Conservation (phyloP, 2,113 vertebrate species). For the Ophiodon elongatus region DNA sequence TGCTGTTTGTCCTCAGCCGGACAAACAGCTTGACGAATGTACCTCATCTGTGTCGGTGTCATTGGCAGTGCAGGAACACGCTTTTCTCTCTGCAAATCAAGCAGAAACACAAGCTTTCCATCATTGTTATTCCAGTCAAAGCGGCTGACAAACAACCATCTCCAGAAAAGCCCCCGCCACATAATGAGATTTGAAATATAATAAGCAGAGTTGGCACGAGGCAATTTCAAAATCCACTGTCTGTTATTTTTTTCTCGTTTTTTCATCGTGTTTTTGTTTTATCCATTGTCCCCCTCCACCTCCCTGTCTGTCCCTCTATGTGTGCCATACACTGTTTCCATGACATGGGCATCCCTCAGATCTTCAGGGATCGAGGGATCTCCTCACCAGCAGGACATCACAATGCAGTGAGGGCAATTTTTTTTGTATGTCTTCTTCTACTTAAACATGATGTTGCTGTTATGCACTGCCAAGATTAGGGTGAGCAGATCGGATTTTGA, state of each 20-base stretch:
- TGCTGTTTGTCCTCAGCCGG: not conserved
- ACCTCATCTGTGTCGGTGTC: conserved; percentile 4
- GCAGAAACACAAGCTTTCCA: conserved; percentile 4
- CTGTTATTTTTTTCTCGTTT: conserved; percentile 17
- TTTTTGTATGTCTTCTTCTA: not conserved
- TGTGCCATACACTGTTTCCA: conserved; percentile 37
- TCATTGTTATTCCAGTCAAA: conserved; percentile 74
- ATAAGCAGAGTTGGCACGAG: conserved; percentile 71
- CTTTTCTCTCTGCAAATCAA: conserved; percentile 32
- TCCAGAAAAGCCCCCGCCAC: conserved; percentile 54
- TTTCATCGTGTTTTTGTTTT: conserved; percentile 40
- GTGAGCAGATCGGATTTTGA: conserved; percentile 12
- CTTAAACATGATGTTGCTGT: conserved; percentile 7
- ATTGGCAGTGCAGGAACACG: not conserved
- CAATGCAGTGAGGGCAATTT: conserved; percentile 32
- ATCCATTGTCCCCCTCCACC: conserved; percentile 23
- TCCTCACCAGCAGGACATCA: conserved; percentile 35
- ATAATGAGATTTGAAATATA: conserved; percentile 79
- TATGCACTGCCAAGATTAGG: conserved; percentile 1
- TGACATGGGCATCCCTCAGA: conserved; percentile 54
- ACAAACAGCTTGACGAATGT: not conserved
- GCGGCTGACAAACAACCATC: conserved; percentile 64
- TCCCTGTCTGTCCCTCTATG: conserved; percentile 20
- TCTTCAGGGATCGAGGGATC: conserved; percentile 59
- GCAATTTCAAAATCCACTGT: conserved; percentile 64